These are phyloP conservation scores for Pandemis cinnamomeana DNA, from an alignment of 2,888 invertebrate species.

Conservation along the genomic window DNA sequence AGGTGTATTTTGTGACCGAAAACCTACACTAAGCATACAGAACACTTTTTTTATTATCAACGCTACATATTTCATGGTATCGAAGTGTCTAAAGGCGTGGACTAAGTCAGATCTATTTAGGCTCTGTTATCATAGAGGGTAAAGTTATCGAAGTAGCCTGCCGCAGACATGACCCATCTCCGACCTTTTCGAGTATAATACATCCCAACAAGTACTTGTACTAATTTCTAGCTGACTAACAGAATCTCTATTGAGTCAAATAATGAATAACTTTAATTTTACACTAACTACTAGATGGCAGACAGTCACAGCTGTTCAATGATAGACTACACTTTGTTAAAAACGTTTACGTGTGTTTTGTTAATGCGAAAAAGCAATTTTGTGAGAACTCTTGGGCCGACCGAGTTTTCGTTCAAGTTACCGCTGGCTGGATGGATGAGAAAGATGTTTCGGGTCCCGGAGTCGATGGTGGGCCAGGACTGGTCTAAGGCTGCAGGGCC, in stretches of 20 bases:
- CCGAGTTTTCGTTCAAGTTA: too few relatives aligned
- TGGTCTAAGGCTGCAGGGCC: too few relatives aligned
- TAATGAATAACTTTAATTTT: neutral
- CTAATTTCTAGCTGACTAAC: neutral
- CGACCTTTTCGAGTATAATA: conserved; percentile 5
- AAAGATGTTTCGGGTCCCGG: too few relatives aligned
- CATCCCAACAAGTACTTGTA: neutral
- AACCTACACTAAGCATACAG: too few relatives aligned
- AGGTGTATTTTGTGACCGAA: too few relatives aligned
- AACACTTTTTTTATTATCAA: too few relatives aligned
- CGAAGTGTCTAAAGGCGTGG: neutral
- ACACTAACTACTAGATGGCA: neutral
- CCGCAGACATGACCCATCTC: conserved; percentile 5
- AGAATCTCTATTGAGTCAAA: neutral
- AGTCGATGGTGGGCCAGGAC: too few relatives aligned
- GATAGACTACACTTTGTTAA: neutral
- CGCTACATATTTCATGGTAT: neutral
- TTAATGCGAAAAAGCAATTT: too few relatives aligned
- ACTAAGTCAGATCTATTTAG: neutral
- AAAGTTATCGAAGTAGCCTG: neutral
- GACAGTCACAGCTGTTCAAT: neutral
- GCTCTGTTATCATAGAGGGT: neutral
- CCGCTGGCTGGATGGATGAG: too few relatives aligned
- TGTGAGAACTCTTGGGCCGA: too few relatives aligned
- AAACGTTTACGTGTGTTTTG: too few relatives aligned